Evolutionary conservation across 2,888 invertebrate species (phyloP).

Genomic region (Agrochola litura): DNA sequence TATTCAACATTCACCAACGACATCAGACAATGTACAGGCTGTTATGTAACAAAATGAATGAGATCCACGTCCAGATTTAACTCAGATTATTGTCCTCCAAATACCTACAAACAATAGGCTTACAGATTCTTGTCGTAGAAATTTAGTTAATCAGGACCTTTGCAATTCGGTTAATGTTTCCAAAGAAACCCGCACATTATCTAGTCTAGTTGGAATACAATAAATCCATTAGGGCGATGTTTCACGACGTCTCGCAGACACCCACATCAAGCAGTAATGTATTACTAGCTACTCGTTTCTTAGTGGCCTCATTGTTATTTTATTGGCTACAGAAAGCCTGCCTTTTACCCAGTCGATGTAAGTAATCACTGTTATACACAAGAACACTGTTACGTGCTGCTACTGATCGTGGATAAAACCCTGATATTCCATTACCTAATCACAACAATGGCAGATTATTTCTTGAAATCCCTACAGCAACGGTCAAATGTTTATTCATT

Average conservation of each 20-base stretch:
- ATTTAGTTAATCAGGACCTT: conserved; percentile 25
- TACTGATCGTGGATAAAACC: conserved; percentile 39
- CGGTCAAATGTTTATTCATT: conserved; percentile 34
- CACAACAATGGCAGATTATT: conserved; percentile 43
- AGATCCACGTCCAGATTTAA: conserved; percentile 32
- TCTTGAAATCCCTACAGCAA: conserved; percentile 32
- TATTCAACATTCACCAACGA: conserved; percentile 35
- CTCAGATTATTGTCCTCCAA: conserved; percentile 17
- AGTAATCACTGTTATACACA: conserved; percentile 52
- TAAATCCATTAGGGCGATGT: conserved; percentile 51
- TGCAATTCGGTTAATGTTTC: conserved; percentile 18
- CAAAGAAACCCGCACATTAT: conserved; percentile 25
- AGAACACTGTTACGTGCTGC: conserved; percentile 34
- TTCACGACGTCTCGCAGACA: conserved; percentile 42
- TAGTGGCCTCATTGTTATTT: conserved; percentile 59
- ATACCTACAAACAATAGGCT: conserved; percentile 22
- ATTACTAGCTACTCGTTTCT: conserved; percentile 51
- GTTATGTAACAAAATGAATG: conserved; percentile 38
- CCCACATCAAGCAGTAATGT: conserved; percentile 49
- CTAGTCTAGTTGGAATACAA: conserved; percentile 45
- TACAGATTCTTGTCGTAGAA: conserved; percentile 14
- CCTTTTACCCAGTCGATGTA: conserved; percentile 53
- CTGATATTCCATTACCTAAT: conserved; percentile 51
- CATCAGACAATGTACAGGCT: conserved; percentile 7
- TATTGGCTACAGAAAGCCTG: conserved; percentile 56